phyloP scores from a whole-genome alignment of 2,113 vertebrate genomes.

The Aptenodytes patagonicus region DNA sequence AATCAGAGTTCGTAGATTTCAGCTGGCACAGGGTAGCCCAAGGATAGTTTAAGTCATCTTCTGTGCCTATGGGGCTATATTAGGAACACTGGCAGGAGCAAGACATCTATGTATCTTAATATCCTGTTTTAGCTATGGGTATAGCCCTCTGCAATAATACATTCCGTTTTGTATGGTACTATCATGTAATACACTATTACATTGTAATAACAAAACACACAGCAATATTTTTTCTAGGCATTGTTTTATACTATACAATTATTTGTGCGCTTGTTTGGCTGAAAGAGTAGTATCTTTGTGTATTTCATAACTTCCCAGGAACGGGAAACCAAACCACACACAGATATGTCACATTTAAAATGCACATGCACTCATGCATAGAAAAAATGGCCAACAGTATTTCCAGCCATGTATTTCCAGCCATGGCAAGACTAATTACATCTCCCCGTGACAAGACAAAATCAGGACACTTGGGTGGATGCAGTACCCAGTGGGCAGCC shows the following conservation, averaged over 20 bases:
- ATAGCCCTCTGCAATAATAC: neutral
- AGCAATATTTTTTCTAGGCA: neutral
- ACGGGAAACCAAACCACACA: neutral
- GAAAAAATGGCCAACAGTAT: neutral
- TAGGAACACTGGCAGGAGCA: neutral
- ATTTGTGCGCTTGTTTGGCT: neutral
- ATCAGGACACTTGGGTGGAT: neutral
- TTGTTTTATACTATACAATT: neutral
- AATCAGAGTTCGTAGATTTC: neutral
- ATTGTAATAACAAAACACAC: neutral
- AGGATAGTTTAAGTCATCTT: neutral
- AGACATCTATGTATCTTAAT: neutral
- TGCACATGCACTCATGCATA: fast-evolving
- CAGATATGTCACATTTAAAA: neutral
- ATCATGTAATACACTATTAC: neutral
- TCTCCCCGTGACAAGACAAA: neutral
- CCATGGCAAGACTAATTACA: neutral
- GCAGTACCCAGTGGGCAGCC: neutral
- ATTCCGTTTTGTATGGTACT: neutral
- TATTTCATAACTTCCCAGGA: neutral
- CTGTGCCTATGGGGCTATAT: neutral
- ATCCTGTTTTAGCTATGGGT: neutral
- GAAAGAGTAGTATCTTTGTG: neutral
- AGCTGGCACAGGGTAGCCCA: neutral
- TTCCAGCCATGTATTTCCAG: neutral